Base-by-base conservation (phyloP, 2,888 invertebrate genomes). In the Agapostemon virescens region DNA sequence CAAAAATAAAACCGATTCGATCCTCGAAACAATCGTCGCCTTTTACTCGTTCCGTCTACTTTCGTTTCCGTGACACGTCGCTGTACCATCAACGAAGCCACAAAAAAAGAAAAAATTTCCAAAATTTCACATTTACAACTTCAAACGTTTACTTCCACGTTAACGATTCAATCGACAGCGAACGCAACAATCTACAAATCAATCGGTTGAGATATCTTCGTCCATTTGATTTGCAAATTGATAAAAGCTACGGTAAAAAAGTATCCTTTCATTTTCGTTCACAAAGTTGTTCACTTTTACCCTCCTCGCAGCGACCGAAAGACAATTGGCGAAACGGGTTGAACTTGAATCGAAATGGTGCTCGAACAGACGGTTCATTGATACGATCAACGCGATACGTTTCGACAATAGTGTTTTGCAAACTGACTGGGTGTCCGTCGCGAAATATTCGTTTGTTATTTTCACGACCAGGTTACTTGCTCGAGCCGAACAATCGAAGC, bases 391-490 rank as follows among this genome's bases (percentile, higher is more conserved):
- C 64, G 64, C 45, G 68, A 52, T 69, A 49, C 69, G 42, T 74
- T 77, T 74, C 58, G 36, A 58, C 20, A 26, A 67, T 36, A 55
- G 23, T 11, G 45, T 68, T 58, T 30, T 23, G 26, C 42, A 58
- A n/a, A 52, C 45, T 69, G 73, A 66, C 73, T 61, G 74, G 80
- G 74, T 67, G 80, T 69, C 78, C 69, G n/a, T 36, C 49, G 67
- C 30, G 79, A 58, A 76, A 23, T 26, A 5, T 15, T 9, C 26
- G 15, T 17, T 40, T 38, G 17, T 36, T 26, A 13, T n/a, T 20
- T 30, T 15, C 49, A 13, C 52, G 23, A 36, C 20, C 1, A 17
- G 20, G 20, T 30, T 45, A 33, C 23, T 45, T 17, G 11, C 3
- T 52, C 20, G 23, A 45, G 23, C 23, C 69, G 20, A 40, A 36